Evolutionary conservation across 2,113 vertebrate genomes (phyloP), one percentile per base, ranked within the genome.

Genomic region (Meleagris gallopavo): DNA sequence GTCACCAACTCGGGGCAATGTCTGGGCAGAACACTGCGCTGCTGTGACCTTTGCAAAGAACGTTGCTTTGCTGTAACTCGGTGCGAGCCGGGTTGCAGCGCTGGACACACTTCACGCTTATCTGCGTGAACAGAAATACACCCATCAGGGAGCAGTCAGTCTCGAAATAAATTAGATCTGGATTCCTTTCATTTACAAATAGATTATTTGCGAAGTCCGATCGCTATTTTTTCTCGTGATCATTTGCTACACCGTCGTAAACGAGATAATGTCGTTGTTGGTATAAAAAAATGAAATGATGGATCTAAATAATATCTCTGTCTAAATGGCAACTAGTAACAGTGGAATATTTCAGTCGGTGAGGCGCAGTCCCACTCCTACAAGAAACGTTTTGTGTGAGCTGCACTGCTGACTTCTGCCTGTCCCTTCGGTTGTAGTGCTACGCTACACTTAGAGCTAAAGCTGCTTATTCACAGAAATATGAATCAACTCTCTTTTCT

Each of bases 231-330:
- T 79, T 45, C 34, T 48, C 21, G 83, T 41, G 18, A n/a, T 11
- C 8, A 9, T 76, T 80, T 65, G n/a, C n/a, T 32, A 6, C 40
- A 1, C 3, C 13, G 12, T n/a, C 83, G 66, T 82, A 94, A 96
- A 96, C 89, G 96, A 95, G 72, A 90, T 93, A 88, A 78, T 38
- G 0, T 3, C 86, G 81, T 46, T 50, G 10, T 38, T 61, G n/a
- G 11, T 11, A 40, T 4, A 58, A 4, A 65, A 90, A 45, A 30
- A 3, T 13, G 7, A 74, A 88, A 16, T 11, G 0, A 61, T 66
- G 72, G 21, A 50, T 32, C 76, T 58, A 81, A 93, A 91, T 54
- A 60, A 88, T 61, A 95, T 88, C 34, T 72, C 60, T 55, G 7
- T 34, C 1, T 17, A 71, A 80, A 32, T 88, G 43, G 11, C 62